Evolutionary conservation across 2,113 vertebrate species (phyloP), one percentile per base, ranked within the genome.

Genomic region (Aldabrachelys gigantea): DNA sequence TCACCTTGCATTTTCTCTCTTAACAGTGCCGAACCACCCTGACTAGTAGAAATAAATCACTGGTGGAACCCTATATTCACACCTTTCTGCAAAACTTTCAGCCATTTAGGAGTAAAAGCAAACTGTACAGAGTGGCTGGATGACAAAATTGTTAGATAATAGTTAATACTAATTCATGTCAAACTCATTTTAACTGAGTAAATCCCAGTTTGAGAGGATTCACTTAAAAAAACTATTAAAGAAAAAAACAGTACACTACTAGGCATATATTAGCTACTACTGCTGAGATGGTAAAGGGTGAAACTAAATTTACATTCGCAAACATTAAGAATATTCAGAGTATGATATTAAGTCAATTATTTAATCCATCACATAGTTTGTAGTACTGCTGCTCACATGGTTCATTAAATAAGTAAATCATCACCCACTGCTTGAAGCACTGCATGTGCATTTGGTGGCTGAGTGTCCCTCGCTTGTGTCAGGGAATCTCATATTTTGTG

Each of bases 321-420:
- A 88, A 10, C 54, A 0, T 24, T 38, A 78, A 87, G 89, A 24
- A 41, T 89, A 62, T 80, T 50, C 0, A 0, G 14, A 87, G 29
- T 3, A 56, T 4, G 21, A 79, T 1, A 81, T 10, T 41, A 85
- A 24, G 62, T 14, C 0, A 1, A 80, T 12, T 5, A 6, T 49
- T 87, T 89, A 54, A 90, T 87, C n/a, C 13, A 80, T 62, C 4
- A 27, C n/a, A 72, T 65, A 31, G 31, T 65, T 7, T 54, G n/a
- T 17, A 89, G 16, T 13, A 89, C 2, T 82, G 17, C 22, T 75
- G 69, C n/a, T 65, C 62, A 75, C n/a, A 75, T 78, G 24, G 22
- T 76, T 44, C 21, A 24, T 78, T 78, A 44, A 41, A 21, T 24
- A 72, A 21, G 19, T n/a, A 75, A 27, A 78, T 72, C 44, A 44